Evolutionary conservation across 2,113 vertebrate genomes (phyloP), one percentile per base, ranked within the genome.

Genomic region (Oryzias celebensis): DNA sequence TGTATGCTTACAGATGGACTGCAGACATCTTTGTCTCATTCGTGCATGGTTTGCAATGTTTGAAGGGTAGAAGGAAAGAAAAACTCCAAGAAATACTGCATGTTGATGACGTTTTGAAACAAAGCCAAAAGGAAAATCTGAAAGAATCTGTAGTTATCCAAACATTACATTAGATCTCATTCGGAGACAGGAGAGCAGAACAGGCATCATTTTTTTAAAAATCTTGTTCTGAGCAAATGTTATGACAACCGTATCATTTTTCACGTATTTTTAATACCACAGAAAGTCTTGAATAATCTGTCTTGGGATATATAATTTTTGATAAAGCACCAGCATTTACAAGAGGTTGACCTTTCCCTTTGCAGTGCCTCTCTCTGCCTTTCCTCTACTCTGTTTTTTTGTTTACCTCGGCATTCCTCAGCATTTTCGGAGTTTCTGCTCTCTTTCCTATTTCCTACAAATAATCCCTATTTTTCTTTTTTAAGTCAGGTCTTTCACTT

Each of bases 171-270:
- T 82, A 52, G 63, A 73, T 77, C 58, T 63, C 15, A n/a, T 23
- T 65, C 45, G 44, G 48, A 60, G 47, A 62, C 55, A 68, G 53
- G 65, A 41, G 5, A 61, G 58, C 24, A 67, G 69, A 75, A 50
- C 61, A 68, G 63, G 54, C 61, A 73, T 81, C 65, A 8, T 20
- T 62, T 83, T 62, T 68, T 49, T 17, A 36, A 2, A 10, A 23
- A 87, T 46, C 74, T 76, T 80, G 81, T 68, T 16, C 24, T 70
- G 24, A 47, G 49, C 68, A 87, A 90, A 91, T 88, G 81, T 90
- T 89, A 77, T 86, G 88, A 90, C 85, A 90, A 31, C 28, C 22
- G 2, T 42, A 31, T 69, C 46, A 79, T 88, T 78, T 86, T 83
- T 85, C 58, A 80, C 68, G 65, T 65, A 77, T 80, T 88, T 73